Percentiles rank a stretch among this genome's conserved stretches.
Conservation (phyloP, 2,113 vertebrate species). For the Motacilla tschutschensis region DNA sequence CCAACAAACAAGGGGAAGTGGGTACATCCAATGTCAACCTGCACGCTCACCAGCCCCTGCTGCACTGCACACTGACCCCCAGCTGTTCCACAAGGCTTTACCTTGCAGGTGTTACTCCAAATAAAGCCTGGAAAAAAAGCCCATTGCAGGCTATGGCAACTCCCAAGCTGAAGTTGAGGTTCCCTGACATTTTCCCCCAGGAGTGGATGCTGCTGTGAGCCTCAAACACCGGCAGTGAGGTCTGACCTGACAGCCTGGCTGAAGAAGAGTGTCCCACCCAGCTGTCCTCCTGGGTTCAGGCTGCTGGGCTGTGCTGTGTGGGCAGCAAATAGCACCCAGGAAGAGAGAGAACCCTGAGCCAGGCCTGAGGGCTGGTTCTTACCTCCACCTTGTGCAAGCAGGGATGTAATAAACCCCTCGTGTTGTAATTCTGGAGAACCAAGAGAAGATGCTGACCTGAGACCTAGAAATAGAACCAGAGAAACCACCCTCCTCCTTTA, state of each 20-base stretch:
- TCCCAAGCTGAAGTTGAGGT: not conserved
- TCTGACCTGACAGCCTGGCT: not conserved
- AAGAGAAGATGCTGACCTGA: not conserved
- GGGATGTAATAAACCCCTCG: fast-evolving
- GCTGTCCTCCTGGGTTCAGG: fast-evolving
- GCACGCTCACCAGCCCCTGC: not conserved
- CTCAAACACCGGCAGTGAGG: fast-evolving
- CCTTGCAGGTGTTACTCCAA: not conserved
- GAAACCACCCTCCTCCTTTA: not conserved
- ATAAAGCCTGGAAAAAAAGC: not conserved
- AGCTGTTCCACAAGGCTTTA: fast-evolving
- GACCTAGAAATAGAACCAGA: not conserved
- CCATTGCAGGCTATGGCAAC: not conserved
- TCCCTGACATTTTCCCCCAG: fast-evolving
- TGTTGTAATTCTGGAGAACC: not conserved
- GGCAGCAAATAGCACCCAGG: not conserved
- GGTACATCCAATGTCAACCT: not conserved
- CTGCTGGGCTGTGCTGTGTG: fast-evolving
- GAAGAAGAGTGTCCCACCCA: fast-evolving
- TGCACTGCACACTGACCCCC: not conserved
- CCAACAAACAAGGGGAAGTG: fast-evolving
- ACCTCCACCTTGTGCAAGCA: fast-evolving
- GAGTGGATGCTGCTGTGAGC: not conserved
- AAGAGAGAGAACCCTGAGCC: not conserved
- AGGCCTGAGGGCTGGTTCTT: not conserved